Evolutionary conservation across 2,797 vertebrate species (phyloP), one percentile per base, ranked within the genome.

Genomic region (Enteromius mattozi): DNA sequence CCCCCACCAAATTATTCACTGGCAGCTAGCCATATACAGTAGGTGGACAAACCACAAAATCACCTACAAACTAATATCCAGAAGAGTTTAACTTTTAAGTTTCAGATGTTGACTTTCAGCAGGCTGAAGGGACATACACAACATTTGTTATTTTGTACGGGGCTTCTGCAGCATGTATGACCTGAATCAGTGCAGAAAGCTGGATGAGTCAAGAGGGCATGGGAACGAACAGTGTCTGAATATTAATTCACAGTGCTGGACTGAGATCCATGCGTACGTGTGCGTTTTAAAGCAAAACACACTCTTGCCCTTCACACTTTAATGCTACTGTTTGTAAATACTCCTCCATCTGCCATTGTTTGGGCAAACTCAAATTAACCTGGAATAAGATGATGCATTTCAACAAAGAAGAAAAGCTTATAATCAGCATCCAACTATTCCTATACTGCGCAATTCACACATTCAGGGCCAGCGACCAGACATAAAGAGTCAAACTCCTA

Each of bases 141-240:
- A 45, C 27, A 59, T 42, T 42, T 78, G 74, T 63, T 70, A 70
- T 78, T 78, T 54, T n/a, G 24, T 16, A 24, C 6, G 0, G 30
- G 21, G 17, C 47, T 77, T 77, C 35, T 68, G 33, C 16, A 66
- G 63, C 61, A 56, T 42, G 37, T 83, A 70, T 84, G 75, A 84
- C 74, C 74, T 59, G 65, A 78, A 78, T 69, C 49, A 70, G 82
- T 77, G 65, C n/a, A 78, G 47, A 66, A 75, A 54, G 49, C 49
- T 17, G 51, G 49, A 78, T 69, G 74, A 83, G 63, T 70, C 82
- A 84, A 78, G 65, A 78, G 65, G 82, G 51, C 51, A 19, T 68
- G 72, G 68, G 74, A 76, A 77, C 12, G 54, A 63, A 77, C 72
- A 30, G 17, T 27, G 63, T 68, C 63, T 78, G 75, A 70, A 84